These are phyloP conservation scores for Leptarthrus brevirostris DNA, from an alignment of 2,888 invertebrate genomes.

Conservation along the genomic window DNA sequence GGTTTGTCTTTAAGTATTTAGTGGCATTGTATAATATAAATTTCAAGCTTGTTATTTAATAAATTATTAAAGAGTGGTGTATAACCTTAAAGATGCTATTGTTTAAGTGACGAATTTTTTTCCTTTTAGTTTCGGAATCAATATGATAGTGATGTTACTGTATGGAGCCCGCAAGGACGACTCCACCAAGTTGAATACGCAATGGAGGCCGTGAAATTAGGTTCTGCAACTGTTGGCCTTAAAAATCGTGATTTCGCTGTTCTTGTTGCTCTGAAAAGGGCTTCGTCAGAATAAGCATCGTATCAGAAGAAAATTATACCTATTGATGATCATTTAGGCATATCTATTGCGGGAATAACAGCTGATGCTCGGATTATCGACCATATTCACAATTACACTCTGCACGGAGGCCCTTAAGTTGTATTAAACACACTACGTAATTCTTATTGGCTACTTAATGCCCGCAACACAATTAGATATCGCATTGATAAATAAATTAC, in stretches of 20 bases:
- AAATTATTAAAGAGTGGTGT: too few relatives aligned
- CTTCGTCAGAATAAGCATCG: slow-evolving; percentile 95
- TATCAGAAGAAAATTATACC: slow-evolving; percentile 98
- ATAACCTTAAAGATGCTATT: too few relatives aligned
- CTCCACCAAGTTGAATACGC: slow-evolving; percentile 98
- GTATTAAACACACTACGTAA: too few relatives aligned
- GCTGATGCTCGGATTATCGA: slow-evolving; percentile 98
- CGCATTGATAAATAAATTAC: too few relatives aligned
- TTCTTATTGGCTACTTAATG: too few relatives aligned
- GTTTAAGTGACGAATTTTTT: too few relatives aligned
- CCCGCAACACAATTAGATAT: too few relatives aligned
- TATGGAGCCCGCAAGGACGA: slow-evolving; percentile 98
- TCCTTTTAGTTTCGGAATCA: slow-evolving; percentile 91
- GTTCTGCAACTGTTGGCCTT: slow-evolving; percentile 95
- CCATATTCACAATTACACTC: too few relatives aligned
- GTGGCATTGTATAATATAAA: too few relatives aligned
- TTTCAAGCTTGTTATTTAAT: too few relatives aligned
- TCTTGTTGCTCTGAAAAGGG: slow-evolving; percentile 93
- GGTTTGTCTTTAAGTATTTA: not conserved
- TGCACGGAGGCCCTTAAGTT: too few relatives aligned
- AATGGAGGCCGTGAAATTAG: slow-evolving; percentile 99
- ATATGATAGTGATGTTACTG: slow-evolving; percentile 99
- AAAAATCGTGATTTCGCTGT: slow-evolving; percentile 95
- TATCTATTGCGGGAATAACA: slow-evolving; percentile 96
- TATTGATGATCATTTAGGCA: slow-evolving; percentile 96